These are phyloP conservation scores for Agriopis marginaria DNA, from an alignment of 2,888 invertebrate species.

Conservation along the genomic window DNA sequence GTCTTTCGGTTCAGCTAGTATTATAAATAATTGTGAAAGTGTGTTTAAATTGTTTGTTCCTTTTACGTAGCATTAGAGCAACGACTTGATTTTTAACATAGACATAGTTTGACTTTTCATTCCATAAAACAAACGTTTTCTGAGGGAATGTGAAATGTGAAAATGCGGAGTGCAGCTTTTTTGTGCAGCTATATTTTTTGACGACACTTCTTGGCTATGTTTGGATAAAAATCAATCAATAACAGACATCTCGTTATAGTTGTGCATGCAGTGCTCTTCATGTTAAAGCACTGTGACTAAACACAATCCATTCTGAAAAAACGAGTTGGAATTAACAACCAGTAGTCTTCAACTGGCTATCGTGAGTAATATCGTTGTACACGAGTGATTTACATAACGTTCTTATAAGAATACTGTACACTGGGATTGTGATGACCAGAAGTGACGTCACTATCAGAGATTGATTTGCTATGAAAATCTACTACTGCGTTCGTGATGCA, in stretches of 20 bases:
- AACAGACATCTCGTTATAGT: not conserved
- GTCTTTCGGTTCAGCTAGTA: no score
- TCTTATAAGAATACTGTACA: slow-evolving; percentile 21
- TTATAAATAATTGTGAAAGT: no score
- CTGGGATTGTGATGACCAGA: slow-evolving; percentile 6
- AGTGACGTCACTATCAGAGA: not conserved
- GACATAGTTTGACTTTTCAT: no score
- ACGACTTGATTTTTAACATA: no score
- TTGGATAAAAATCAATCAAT: not conserved
- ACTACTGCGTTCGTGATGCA: no score
- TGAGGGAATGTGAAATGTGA: no score
- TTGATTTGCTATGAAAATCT: no score
- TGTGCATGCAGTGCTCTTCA: not conserved
- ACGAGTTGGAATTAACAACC: slow-evolving; percentile 27
- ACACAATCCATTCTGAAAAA: slow-evolving; percentile 22
- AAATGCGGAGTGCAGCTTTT: no score
- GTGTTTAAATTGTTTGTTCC: no score
- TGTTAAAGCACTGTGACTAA: slow-evolving; percentile 23
- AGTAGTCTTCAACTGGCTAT: slow-evolving; percentile 22
- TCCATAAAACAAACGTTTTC: no score
- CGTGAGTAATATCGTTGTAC: slow-evolving; percentile 28
- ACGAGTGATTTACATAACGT: slow-evolving; percentile 32
- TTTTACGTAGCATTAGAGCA: no score
- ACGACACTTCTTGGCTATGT: not conserved
- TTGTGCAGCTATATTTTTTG: no score